Percentiles rank a stretch among this genome's conserved stretches.
These are phyloP conservation scores for Eunapius fragilis DNA, from an alignment of 37 sponge, comb jelly and placozoan species.

Conservation along the genomic window DNA sequence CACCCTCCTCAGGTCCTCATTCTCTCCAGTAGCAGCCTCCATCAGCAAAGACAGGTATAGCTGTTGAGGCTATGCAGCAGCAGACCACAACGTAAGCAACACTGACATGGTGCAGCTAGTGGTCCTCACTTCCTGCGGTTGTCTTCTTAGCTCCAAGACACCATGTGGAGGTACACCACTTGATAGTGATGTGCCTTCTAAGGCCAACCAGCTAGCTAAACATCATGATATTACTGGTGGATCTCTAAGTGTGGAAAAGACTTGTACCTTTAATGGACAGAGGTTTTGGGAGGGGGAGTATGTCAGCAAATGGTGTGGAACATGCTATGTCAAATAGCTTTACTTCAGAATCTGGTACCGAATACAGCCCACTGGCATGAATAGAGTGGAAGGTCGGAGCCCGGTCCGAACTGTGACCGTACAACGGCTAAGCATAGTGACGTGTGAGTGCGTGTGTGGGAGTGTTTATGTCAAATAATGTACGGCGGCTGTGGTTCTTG, in stretches of 20 bases:
- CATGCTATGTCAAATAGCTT: slow-evolving; percentile 14
- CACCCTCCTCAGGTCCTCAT: slow-evolving; percentile 71
- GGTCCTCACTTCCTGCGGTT: background rate
- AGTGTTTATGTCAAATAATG: background rate
- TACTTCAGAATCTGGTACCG: slow-evolving; percentile 35
- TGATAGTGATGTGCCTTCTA: slow-evolving; percentile 47
- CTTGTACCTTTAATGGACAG: slow-evolving; percentile 3
- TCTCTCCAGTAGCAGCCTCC: slow-evolving; percentile 72
- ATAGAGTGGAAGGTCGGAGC: slow-evolving; percentile 25
- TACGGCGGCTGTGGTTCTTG: background rate
- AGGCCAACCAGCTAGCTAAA: slow-evolving; percentile 47
- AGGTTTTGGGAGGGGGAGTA: slow-evolving; percentile 8
- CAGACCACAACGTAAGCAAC: background rate
- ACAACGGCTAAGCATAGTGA: slow-evolving; percentile 20
- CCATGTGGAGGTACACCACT: background rate
- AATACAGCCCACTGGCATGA: slow-evolving; percentile 41
- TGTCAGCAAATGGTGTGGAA: slow-evolving; percentile 2
- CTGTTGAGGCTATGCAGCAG: slow-evolving; percentile 39
- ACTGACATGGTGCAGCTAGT: background rate
- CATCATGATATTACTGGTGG: background rate
- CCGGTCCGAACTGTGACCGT: slow-evolving; percentile 18
- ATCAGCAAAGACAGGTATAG: slow-evolving; percentile 58
- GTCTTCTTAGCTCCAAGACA: background rate
- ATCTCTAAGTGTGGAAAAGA: background rate
- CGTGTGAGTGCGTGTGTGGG: background rate